Evolutionary conservation across 1,140 invertebrate species (phyloP).

Genomic region (Steinernema feltiae): DNA sequence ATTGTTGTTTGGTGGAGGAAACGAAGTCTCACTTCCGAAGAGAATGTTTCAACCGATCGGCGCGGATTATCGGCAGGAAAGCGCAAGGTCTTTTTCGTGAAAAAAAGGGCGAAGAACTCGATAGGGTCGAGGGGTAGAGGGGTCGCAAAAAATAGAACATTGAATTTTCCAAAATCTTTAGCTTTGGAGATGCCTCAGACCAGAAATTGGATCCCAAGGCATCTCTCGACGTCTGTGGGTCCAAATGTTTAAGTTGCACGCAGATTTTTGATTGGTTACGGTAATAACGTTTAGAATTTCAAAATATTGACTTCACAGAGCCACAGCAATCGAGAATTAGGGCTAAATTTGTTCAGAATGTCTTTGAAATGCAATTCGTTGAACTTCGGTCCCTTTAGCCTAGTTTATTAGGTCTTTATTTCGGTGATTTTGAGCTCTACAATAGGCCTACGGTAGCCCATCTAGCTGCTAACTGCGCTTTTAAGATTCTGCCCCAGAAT

Average conservation of each 20-base stretch:
- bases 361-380: no score
- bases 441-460: no score
- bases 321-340: no score
- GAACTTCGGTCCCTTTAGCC: no score
- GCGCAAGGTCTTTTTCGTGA: conserved; percentile 2
- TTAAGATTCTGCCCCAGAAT: no score
- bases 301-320: no score
- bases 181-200: neutral
- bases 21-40: neutral
- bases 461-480: no score
- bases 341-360: no score
- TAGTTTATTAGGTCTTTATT: no score
- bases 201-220: neutral
- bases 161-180: neutral
- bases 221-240: neutral
- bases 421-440: no score
- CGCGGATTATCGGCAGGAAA: neutral
- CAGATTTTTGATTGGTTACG: no score
- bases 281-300: no score
- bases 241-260: neutral
- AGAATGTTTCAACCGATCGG: neutral
- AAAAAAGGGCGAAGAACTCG: neutral
- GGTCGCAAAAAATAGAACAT: neutral
- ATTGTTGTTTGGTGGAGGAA: conserved; percentile 12
- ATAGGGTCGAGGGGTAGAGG: neutral